Conservation (phyloP, 2,797 vertebrate species). For the Melanotaenia maccullochi region DNA sequence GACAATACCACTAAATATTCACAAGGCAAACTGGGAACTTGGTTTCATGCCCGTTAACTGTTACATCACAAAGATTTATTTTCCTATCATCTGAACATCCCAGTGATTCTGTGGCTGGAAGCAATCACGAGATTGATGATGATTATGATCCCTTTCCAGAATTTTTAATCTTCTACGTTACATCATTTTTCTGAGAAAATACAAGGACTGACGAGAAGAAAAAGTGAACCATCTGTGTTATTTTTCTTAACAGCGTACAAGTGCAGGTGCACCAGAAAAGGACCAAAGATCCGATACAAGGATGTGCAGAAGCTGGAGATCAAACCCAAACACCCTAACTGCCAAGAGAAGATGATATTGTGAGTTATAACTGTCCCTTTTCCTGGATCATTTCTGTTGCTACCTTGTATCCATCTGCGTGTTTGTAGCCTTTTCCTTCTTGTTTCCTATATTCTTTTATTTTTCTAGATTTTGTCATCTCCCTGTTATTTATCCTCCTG, state of each 20-base stretch:
- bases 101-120: conserved; percentile 9
- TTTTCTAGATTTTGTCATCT: neutral
- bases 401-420: neutral
- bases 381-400: neutral
- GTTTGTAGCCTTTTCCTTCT: neutral
- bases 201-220: neutral
- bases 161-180: neutral
- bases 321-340: conserved; percentile 96
- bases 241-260: conserved; percentile 88
- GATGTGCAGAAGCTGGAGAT: conserved; percentile 98
- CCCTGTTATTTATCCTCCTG: neutral
- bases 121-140: conserved; percentile 3
- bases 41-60: conserved; percentile 5
- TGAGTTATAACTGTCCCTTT: conserved; percentile 76
- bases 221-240: neutral
- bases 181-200: conserved; percentile 1
- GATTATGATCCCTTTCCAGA: neutral
- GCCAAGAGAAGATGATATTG: conserved; percentile 99
- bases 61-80: conserved; percentile 8
- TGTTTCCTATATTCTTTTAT: neutral
- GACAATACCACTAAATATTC: conserved; percentile 10
- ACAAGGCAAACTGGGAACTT: conserved; percentile 13
- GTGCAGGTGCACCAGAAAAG: conserved; percentile 97
- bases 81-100: conserved; percentile 2
- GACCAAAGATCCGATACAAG: conserved; percentile 97